These are phyloP conservation scores for Stenotaenia linearis DNA, from an alignment of 2,888 invertebrate genomes.

Conservation along the genomic window DNA sequence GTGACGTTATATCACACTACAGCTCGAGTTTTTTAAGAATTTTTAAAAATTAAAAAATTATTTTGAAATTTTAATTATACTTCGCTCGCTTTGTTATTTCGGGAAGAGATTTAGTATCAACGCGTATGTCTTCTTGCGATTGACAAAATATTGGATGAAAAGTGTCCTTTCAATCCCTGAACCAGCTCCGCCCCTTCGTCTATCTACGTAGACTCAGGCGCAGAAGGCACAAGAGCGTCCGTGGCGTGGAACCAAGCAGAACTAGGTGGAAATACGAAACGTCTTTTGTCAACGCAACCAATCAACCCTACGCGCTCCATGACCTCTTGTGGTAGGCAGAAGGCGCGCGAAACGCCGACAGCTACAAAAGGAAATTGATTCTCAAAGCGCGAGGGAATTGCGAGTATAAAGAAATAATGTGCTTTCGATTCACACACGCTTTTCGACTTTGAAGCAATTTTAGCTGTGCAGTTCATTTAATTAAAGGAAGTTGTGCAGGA, in stretches of 20 bases:
- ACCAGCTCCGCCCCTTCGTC: slow-evolving; percentile 6
- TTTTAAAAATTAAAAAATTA: no score
- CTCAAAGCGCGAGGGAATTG: background rate
- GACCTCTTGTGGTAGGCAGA: background rate
- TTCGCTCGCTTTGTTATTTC: no score
- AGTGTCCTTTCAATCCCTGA: background rate
- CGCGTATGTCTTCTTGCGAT: background rate
- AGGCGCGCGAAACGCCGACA: background rate
- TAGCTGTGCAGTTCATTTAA: background rate
- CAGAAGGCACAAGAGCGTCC: slow-evolving; percentile 11
- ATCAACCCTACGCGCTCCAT: background rate
- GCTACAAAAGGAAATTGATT: slow-evolving; percentile 11
- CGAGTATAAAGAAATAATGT: background rate
- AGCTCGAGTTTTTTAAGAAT: no score
- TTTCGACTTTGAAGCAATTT: background rate
- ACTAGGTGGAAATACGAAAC: slow-evolving; percentile 15
- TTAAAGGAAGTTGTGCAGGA: background rate
- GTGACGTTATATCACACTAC: no score
- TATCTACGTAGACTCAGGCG: background rate
- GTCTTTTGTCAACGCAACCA: background rate
- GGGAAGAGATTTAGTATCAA: background rate
- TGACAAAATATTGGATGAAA: background rate
- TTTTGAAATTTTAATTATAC: no score
- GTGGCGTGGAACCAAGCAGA: slow-evolving; percentile 13
- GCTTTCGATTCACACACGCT: background rate